phyloP scores from a whole-genome alignment of 2,888 invertebrate species.

The Ophonus ardosiacus region DNA sequence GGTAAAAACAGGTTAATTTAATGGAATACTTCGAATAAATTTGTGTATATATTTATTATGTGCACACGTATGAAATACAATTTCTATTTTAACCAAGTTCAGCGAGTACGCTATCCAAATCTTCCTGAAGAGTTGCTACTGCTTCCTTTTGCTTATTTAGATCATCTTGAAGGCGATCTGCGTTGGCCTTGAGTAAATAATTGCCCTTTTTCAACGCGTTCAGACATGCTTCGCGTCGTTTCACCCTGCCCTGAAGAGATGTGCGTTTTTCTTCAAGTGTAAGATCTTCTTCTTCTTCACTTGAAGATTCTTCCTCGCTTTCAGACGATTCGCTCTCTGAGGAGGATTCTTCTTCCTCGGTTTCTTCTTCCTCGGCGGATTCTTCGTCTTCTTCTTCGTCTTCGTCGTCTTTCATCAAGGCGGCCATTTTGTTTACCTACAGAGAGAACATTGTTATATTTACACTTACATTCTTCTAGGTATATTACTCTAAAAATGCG shows the following conservation, averaged over 20 bases:
- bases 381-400: conserved; percentile 83
- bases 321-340: conserved; percentile 79
- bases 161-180: conserved; percentile 91
- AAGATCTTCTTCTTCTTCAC: conserved; percentile 85
- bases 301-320: conserved; percentile 78
- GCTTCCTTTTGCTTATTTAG: conserved; percentile 89
- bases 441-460: too few species aligned
- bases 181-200: conserved; percentile 90
- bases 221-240: conserved; percentile 87
- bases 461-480: too few species aligned
- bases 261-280: conserved; percentile 82
- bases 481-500: too few species aligned
- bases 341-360: conserved; percentile 81
- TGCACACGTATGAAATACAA: too few species aligned
- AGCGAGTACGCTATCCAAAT: conserved; percentile 90
- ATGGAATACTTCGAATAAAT: too few species aligned
- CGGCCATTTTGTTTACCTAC: conserved; percentile 93
- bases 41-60: too few species aligned
- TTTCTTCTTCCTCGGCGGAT: conserved; percentile 82
- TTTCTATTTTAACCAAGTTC: conserved; percentile 83
- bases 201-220: conserved; percentile 92
- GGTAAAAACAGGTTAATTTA: too few species aligned
- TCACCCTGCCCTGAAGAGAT: conserved; percentile 82
- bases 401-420: conserved; percentile 88
- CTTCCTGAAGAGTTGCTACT: conserved; percentile 87